A percentile compares a stretch with the other conserved stretches of the same genome.
Evolutionary conservation across 2,113 vertebrate species (phyloP).

Genomic region (Ailuropoda melanoleuca): DNA sequence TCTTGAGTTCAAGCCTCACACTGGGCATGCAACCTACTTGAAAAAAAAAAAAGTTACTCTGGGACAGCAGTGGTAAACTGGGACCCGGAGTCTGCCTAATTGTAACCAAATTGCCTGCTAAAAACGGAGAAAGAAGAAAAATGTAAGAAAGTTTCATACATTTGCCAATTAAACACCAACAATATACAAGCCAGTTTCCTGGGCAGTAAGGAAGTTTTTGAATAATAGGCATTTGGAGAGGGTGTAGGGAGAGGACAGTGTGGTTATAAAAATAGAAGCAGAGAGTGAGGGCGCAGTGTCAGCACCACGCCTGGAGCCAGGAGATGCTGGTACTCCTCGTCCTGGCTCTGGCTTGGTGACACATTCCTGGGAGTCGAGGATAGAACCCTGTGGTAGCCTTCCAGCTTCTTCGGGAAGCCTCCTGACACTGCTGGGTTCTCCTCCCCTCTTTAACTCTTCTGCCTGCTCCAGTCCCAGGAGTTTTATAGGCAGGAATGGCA

Average conservation of each 20-base stretch:
- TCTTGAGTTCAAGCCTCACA: background rate
- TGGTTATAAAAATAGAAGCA: constrained; percentile 60
- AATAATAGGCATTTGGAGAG: background rate
- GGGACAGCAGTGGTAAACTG: background rate
- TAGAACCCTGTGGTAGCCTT: background rate
- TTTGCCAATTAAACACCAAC: background rate
- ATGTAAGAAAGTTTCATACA: background rate
- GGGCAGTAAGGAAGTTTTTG: background rate
- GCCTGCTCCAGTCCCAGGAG: background rate
- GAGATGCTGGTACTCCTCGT: constrained; percentile 39
- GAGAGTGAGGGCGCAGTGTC: constrained; percentile 40
- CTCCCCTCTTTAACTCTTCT: background rate
- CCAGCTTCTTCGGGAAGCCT: background rate
- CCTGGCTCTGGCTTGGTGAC: constrained; percentile 36
- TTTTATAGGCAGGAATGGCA: background rate
- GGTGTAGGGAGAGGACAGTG: background rate
- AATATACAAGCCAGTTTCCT: background rate
- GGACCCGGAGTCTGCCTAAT: background rate
- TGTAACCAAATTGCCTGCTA: background rate
- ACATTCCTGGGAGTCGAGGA: constrained; percentile 53
- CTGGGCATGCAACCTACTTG: background rate
- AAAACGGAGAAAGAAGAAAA: constrained; percentile 7
- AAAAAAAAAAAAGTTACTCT: background rate
- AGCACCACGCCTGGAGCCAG: background rate
- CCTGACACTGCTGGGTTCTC: background rate